Evolutionary conservation across 1,140 invertebrate species (phyloP).

Genomic region (Scaptomyza graminum): DNA sequence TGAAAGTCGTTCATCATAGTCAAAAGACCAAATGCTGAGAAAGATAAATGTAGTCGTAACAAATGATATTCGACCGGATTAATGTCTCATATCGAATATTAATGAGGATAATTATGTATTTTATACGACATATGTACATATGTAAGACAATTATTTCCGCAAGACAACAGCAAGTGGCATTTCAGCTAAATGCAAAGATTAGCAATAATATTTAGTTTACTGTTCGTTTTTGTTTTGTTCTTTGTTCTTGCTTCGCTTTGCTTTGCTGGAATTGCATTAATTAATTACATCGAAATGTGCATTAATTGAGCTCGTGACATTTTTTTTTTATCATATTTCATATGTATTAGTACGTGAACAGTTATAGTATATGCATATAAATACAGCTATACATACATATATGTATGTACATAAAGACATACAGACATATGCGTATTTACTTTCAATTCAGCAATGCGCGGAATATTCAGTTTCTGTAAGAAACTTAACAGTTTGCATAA

Average conservation of each 20-base stretch:
- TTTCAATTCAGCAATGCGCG: slow-evolving; percentile 29
- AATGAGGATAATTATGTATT: slow-evolving; percentile 24
- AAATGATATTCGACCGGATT: slow-evolving; percentile 29
- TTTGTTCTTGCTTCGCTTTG: slow-evolving; percentile 40
- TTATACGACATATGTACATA: slow-evolving; percentile 23
- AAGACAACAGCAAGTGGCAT: slow-evolving; percentile 33
- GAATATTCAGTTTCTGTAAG: slow-evolving; percentile 5
- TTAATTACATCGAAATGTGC: slow-evolving; percentile 71
- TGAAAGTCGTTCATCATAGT: slow-evolving; percentile 16
- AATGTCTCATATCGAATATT: slow-evolving; percentile 5
- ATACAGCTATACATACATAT: too few species aligned
- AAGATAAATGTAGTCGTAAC: slow-evolving; percentile 1
- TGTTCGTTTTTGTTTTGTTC: slow-evolving; percentile 23
- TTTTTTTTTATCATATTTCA: slow-evolving; percentile 64
- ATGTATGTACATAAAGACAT: background rate
- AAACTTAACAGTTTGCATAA: background rate
- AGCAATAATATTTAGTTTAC: slow-evolving; percentile 45
- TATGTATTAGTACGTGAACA: slow-evolving; percentile 31
- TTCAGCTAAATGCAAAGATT: slow-evolving; percentile 57
- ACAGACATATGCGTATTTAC: slow-evolving; percentile 18
- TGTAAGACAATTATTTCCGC: slow-evolving; percentile 46
- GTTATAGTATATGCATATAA: background rate
- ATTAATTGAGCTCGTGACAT: slow-evolving; percentile 76
- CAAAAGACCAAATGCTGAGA: slow-evolving; percentile 2
- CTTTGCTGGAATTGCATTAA: slow-evolving; percentile 68